Base-by-base conservation (phyloP, 2,113 vertebrate species). In the Sinocyclocheilus anshuiensis region DNA sequence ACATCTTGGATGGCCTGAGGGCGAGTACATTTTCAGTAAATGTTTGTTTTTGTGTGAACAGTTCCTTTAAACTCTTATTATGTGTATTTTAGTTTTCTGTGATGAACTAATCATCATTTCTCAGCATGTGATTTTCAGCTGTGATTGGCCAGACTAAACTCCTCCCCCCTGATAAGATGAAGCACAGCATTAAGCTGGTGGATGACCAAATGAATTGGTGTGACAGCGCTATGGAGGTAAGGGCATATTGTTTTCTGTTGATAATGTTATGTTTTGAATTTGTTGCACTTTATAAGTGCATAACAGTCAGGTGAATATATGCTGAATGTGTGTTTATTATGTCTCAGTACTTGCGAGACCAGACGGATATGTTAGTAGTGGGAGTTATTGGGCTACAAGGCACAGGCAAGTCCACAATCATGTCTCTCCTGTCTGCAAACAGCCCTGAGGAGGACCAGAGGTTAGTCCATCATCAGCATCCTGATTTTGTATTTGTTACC, bases 181-280 rank as follows among this genome's bases (percentile, higher is more conserved):
- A 97, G 83, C 96, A 97, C 92, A 96, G 97, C 90, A 97, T 97
- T 84, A 98, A 98, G 81, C 90, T 98, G 8, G 97, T 98, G 84
- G 97, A 98, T 18, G 97, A 98, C 79, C 97, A 98, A 92, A 97
- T 98, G 97, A 98, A 97, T 29, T 98, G 97, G 97, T 98, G 97
- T 24, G 97, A 98, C 92, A 97, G 95, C 6, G 97, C 97, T 85
- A 98, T 98, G 86, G 97, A 98, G 96, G 97, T 96, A 89, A 93
- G 85, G 9, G 39, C 53, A 13, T 7, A 18, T 74, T n/a, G 16
- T 8, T 33, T 79, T 48, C 11, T 63, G 67, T 71, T 71, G 18
- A 71, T 36, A 20, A 18, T 16, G 63, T 29, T 67, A 29, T 39
- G 7, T n/a, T 59, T 24, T 42, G 10, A 1, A 63, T 45, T 4